Base-by-base conservation (phyloP, 2,888 invertebrate species). In the Stegana nigrithorax region DNA sequence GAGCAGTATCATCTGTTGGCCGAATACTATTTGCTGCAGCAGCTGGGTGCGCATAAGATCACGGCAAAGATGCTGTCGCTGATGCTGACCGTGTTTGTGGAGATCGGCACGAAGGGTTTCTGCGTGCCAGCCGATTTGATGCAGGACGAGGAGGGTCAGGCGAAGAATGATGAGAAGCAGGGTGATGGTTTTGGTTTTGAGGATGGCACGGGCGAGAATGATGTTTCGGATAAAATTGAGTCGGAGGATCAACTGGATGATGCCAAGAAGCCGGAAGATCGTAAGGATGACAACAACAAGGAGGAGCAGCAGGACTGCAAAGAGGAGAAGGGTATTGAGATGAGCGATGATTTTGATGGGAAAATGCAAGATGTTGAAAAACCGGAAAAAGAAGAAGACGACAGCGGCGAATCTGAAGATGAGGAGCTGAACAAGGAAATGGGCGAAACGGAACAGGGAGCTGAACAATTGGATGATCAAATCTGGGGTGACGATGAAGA, bases 291-390 rank as follows among this genome's bases (percentile, higher is more conserved):
- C 68, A 78, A 75, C 2, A 90, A 95, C 76, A 91, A 94, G 67
- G 89, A 91, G 63, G 90, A 92, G 26, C 71, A 94, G 58, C 89
- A 90, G 73, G 92, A 94, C 79, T 91, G 92, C 73, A 91, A 93
- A 76, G 95, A 97, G 81, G 94, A 97, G 67, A 92, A 95, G 56
- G 96, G 96, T 17, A 91, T 98, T 60, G 97, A 98, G 76, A 97
- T 98, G 96, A 93, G 94, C 17, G 97, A 97, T 71, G 95, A 98
- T 82, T 97, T 98, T 81, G 96, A 96, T 62, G 95, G 86, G 39
- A 81, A 81, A 70, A 78, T 82, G 77, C 83, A 86, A 68, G 92
- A 97, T 78, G 86, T 93, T 14, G 92, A 93, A 2, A 89, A 91
- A 67, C 89, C 82, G 1, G 81, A 91, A 60, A 86, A 88, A 42